phyloP scores from a whole-genome alignment of 1,140 invertebrate genomes.

The Polyergus mexicanus region DNA sequence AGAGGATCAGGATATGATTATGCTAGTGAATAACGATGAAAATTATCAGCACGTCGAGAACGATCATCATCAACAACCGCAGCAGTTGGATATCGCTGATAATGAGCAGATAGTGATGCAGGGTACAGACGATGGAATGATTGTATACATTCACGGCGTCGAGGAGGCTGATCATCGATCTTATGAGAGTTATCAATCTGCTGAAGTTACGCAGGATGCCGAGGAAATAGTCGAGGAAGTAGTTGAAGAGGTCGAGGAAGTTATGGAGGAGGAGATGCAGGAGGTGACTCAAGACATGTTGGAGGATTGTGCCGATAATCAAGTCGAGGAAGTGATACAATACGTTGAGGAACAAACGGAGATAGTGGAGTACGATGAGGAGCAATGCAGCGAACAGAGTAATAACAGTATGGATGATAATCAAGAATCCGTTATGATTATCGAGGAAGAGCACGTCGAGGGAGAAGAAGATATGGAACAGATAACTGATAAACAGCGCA shows the following conservation, averaged over 20 bases:
- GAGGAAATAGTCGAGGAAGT: slow-evolving; percentile 77
- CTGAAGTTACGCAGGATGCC: slow-evolving; percentile 73
- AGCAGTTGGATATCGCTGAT: slow-evolving; percentile 78
- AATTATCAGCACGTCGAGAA: slow-evolving; percentile 75
- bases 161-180: slow-evolving; percentile 75
- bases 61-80: slow-evolving; percentile 76
- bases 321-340: slow-evolving; percentile 82
- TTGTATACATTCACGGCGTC: slow-evolving; percentile 83
- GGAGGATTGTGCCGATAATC: slow-evolving; percentile 69
- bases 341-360: slow-evolving; percentile 85
- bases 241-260: slow-evolving; percentile 72
- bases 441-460: slow-evolving; percentile 80
- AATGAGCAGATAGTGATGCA: slow-evolving; percentile 82
- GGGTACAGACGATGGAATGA: slow-evolving; percentile 80
- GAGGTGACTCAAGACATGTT: slow-evolving; percentile 57
- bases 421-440: slow-evolving; percentile 81
- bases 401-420: slow-evolving; percentile 67
- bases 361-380: slow-evolving; percentile 83
- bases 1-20: slow-evolving; percentile 82
- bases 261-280: slow-evolving; percentile 69
- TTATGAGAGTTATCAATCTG: slow-evolving; percentile 75
- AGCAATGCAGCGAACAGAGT: slow-evolving; percentile 75
- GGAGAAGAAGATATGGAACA: slow-evolving; percentile 64
- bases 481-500: slow-evolving; percentile 36
- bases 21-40: slow-evolving; percentile 80